Conservation (phyloP, 2,888 invertebrate species). For the Nomada flava region DNA sequence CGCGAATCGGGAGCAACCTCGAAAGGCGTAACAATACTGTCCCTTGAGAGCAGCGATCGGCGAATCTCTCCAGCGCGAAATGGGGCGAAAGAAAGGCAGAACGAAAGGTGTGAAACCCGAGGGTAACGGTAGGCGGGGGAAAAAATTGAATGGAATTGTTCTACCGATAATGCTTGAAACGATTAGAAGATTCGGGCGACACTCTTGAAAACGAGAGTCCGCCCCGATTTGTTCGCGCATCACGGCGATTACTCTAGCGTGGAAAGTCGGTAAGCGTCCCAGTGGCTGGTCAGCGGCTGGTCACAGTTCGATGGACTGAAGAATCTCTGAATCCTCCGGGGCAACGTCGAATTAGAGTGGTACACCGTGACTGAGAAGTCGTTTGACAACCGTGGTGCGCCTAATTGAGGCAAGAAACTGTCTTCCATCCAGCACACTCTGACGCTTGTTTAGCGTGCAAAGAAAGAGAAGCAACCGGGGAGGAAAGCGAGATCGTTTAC, state of each 20-base stretch:
- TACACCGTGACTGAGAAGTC: background rate
- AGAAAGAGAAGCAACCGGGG: background rate
- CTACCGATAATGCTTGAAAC: background rate
- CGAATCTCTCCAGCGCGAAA: background rate
- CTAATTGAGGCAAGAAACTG: conserved; percentile 23
- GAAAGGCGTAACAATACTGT: conserved; percentile 7
- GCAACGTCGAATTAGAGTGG: conserved; percentile 20
- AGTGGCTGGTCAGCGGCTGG: conserved; percentile 39
- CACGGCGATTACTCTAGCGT: conserved; percentile 53
- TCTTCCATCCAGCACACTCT: background rate
- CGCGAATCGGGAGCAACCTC: background rate
- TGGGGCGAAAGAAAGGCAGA: background rate
- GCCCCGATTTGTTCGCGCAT: conserved; percentile 32
- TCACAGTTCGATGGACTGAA: conserved; percentile 54
- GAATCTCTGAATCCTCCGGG: conserved; percentile 27
- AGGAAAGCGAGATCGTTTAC: background rate
- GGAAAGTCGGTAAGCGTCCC: conserved; percentile 56
- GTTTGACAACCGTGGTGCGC: background rate
- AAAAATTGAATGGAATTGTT: background rate
- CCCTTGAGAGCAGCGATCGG: too few species aligned
- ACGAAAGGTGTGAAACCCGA: background rate
- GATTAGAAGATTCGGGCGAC: background rate
- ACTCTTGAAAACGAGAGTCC: conserved; percentile 48
- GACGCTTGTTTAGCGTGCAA: background rate
- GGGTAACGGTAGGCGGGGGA: too few species aligned